These are phyloP conservation scores for Linnaemya tessellans DNA, from an alignment of 2,888 invertebrate genomes.

Conservation along the genomic window DNA sequence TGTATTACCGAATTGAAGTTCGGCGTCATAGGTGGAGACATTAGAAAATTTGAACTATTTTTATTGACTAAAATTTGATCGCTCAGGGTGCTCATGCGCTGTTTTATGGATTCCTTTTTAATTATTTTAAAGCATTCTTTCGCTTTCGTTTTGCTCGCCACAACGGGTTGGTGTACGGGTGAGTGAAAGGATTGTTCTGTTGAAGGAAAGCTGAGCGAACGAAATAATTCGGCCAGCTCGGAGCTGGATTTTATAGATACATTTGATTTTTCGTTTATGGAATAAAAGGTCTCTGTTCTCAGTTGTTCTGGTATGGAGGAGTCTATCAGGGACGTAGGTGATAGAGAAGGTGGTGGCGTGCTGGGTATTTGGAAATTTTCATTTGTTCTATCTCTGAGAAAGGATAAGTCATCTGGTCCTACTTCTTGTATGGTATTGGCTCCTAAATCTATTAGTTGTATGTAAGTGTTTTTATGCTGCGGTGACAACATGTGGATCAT, in stretches of 20 bases:
- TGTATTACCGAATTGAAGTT: conserved; percentile 76
- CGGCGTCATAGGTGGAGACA: conserved; percentile 83
- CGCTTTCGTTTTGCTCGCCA: conserved; percentile 18
- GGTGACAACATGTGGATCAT: conserved; percentile 68
- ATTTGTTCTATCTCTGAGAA: conserved; percentile 76
- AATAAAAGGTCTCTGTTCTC: conserved; percentile 37
- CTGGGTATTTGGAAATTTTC: conserved; percentile 78
- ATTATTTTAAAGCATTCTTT: conserved; percentile 70
- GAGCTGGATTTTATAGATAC: conserved; percentile 80
- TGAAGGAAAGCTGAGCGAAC: conserved; percentile 81
- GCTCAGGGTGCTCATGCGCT: conserved; percentile 82
- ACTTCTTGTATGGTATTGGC: conserved; percentile 70
- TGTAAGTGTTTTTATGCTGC: conserved; percentile 59
- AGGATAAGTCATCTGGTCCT: conserved; percentile 76
- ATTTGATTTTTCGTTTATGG: conserved; percentile 78
- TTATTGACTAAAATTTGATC: conserved; percentile 80
- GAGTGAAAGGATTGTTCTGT: conserved; percentile 75
- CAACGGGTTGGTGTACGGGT: conserved; percentile 47
- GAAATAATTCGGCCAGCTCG: conserved; percentile 81
- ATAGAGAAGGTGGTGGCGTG: conserved; percentile 81
- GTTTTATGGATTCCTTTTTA: conserved; percentile 75
- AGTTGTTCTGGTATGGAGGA: conserved; percentile 63
- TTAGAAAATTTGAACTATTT: conserved; percentile 78
- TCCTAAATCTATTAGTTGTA: conserved; percentile 78
- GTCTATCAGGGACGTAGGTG: conserved; percentile 78